phyloP scores from a whole-genome alignment of 2,888 invertebrate species.

The Tethea ocularis region DNA sequence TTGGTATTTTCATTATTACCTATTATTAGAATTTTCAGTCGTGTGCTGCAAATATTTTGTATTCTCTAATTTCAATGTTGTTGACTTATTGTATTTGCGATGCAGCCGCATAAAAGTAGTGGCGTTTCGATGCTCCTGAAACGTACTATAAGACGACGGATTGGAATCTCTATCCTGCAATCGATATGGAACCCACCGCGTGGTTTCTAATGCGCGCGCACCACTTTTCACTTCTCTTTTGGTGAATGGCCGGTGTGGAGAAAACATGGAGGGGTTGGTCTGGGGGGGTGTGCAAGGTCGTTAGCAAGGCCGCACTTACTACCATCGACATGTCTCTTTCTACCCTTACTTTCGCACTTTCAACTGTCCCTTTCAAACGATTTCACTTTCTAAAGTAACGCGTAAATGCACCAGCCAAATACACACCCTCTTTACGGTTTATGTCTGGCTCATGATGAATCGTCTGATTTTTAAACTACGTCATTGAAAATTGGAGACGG shows the following conservation, averaged over 20 bases:
- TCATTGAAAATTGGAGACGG: slow-evolving; percentile 21
- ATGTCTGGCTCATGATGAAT: slow-evolving; percentile 51
- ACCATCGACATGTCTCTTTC: slow-evolving; percentile 63
- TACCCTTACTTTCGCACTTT: slow-evolving; percentile 23
- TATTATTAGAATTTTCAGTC: no score
- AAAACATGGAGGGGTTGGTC: slow-evolving; percentile 55
- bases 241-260: slow-evolving; percentile 74
- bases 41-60: not conserved
- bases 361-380: slow-evolving; percentile 46
- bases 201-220: slow-evolving; percentile 73
- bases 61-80: slow-evolving; percentile 5
- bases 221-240: slow-evolving; percentile 56
- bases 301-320: slow-evolving; percentile 72
- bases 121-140: slow-evolving; percentile 39
- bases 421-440: slow-evolving; percentile 53
- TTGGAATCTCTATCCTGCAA: slow-evolving; percentile 57
- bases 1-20: no score
- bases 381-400: slow-evolving; percentile 65
- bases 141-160: slow-evolving; percentile 50
- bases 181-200: slow-evolving; percentile 69
- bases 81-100: slow-evolving; percentile 8
- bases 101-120: slow-evolving; percentile 39
- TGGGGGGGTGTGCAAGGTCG: slow-evolving; percentile 68
- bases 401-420: slow-evolving; percentile 65
- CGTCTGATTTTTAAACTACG: slow-evolving; percentile 33